Percentiles rank a stretch among this genome's conserved stretches.
Evolutionary conservation across 1,140 invertebrate genomes (phyloP).

Genomic region (Drosophila yakuba): DNA sequence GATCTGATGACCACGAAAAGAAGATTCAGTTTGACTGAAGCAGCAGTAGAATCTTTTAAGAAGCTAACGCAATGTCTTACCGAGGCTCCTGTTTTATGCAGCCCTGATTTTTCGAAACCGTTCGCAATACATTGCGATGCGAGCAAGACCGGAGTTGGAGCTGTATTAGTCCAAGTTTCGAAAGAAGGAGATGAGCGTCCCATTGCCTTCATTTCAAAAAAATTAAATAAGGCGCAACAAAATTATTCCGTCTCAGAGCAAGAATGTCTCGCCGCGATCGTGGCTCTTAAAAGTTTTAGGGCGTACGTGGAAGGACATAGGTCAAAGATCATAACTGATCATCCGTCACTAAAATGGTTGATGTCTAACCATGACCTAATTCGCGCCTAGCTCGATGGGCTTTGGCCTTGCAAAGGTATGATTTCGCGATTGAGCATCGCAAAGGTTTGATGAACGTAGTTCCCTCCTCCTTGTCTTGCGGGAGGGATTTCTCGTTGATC

Average conservation of each 20-base stretch:
- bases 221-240: background rate
- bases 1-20: background rate
- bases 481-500: too few species aligned
- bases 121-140: constrained; percentile 4
- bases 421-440: too few species aligned
- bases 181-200: constrained; percentile 2
- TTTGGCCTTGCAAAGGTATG: too few species aligned
- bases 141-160: background rate
- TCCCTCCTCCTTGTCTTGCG: too few species aligned
- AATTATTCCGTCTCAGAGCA: background rate
- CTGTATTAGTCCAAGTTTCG: background rate
- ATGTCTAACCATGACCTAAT: too few species aligned
- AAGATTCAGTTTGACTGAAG: background rate
- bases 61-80: background rate
- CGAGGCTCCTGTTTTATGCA: background rate
- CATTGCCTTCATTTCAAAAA: background rate
- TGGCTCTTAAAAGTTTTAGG: background rate
- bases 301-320: too few species aligned
- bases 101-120: background rate
- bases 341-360: too few species aligned
- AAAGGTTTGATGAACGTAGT: too few species aligned
- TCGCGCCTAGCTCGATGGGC: too few species aligned
- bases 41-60: background rate
- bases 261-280: background rate
- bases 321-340: too few species aligned